Evolutionary conservation across 1,140 invertebrate genomes (phyloP).

Genomic region (Papilio glaucus): DNA sequence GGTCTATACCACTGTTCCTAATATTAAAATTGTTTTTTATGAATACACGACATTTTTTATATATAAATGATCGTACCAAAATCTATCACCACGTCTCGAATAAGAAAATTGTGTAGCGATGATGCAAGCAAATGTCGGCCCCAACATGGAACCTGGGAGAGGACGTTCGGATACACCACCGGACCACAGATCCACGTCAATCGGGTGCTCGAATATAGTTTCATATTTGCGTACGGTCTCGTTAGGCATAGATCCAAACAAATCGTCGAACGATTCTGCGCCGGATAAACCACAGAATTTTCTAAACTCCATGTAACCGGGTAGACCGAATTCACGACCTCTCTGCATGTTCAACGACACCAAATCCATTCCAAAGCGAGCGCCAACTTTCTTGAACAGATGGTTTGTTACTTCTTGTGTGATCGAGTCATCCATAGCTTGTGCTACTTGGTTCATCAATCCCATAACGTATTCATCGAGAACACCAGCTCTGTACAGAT

Average conservation of each 20-base stretch:
- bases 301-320: constrained; percentile 96
- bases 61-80: constrained; percentile 87
- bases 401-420: constrained; percentile 97
- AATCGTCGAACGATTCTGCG: constrained; percentile 92
- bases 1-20: no score
- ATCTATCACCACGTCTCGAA: constrained; percentile 95
- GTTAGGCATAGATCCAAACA: constrained; percentile 95
- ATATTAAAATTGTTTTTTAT: no score
- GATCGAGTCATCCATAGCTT: constrained; percentile 97
- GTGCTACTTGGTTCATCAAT: constrained; percentile 96
- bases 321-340: constrained; percentile 95
- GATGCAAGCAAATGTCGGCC: constrained; percentile 97
- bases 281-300: constrained; percentile 95
- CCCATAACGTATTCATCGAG: constrained; percentile 97
- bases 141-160: constrained; percentile 94
- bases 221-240: constrained; percentile 90
- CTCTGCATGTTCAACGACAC: constrained; percentile 98
- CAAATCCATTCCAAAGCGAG: constrained; percentile 94
- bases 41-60: neutral
- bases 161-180: constrained; percentile 95
- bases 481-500: constrained; percentile 94
- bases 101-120: constrained; percentile 98
- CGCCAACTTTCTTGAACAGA: constrained; percentile 94
- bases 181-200: constrained; percentile 96
- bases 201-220: constrained; percentile 86